A percentile compares a stretch with the other conserved stretches of the same genome.
Evolutionary conservation across 2,113 vertebrate genomes (phyloP).

Genomic region (Kobus ellipsiprymnus): DNA sequence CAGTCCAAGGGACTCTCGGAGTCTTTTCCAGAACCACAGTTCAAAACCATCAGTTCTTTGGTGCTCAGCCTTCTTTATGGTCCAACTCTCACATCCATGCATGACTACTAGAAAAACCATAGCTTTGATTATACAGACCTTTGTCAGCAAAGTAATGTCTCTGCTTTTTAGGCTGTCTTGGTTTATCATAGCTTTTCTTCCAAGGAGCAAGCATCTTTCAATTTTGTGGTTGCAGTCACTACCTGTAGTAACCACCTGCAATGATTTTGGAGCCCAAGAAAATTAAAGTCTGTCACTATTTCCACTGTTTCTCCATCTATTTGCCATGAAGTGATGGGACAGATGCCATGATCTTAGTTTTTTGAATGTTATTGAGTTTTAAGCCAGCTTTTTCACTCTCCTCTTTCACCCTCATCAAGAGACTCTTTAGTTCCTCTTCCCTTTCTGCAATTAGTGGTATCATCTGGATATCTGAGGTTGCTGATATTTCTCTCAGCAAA

Average conservation of each 20-base stretch:
- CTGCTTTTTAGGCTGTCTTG: background rate
- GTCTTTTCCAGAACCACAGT: background rate
- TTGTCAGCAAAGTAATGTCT: background rate
- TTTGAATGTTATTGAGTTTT: background rate
- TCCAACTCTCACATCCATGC: background rate
- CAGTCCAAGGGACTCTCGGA: background rate
- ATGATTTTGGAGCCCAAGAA: background rate
- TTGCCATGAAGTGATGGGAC: background rate
- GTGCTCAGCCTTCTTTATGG: background rate
- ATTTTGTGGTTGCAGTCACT: background rate
- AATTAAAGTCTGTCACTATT: background rate
- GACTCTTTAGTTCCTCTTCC: background rate
- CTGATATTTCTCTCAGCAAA: background rate
- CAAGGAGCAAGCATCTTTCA: background rate
- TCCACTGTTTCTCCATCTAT: background rate
- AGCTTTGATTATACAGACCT: background rate
- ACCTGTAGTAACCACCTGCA: background rate
- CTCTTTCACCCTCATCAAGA: background rate
- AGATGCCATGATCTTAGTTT: background rate
- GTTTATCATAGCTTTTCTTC: background rate
- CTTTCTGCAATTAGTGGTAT: background rate
- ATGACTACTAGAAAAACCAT: background rate
- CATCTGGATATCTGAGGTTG: background rate
- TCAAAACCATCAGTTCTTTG: background rate
- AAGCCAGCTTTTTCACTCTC: background rate